Percentiles rank a stretch among this genome's conserved stretches.
These are phyloP conservation scores for Tetropium fuscum DNA, from an alignment of 2,888 invertebrate species.

Conservation along the genomic window DNA sequence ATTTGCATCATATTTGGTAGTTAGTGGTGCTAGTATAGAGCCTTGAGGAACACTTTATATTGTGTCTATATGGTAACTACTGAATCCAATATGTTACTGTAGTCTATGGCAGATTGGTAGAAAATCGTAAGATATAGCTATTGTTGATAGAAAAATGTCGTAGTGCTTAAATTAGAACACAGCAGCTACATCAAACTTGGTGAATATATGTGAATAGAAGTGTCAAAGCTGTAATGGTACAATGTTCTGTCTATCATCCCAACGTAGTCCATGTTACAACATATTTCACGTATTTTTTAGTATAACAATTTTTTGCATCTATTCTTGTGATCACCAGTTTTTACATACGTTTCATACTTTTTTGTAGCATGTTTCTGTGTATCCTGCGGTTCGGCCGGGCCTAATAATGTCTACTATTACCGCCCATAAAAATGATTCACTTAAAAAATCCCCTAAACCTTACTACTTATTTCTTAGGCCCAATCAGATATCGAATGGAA, in stretches of 20 bases:
- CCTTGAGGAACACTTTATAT: not conserved
- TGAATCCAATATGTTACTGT: not conserved
- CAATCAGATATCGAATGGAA: slow-evolving; percentile 99
- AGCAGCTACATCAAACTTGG: slow-evolving; percentile 12
- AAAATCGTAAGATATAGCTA: slow-evolving; percentile 2
- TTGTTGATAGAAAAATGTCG: slow-evolving; percentile 7
- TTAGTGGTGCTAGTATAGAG: too few species aligned
- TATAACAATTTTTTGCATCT: slow-evolving; percentile 7
- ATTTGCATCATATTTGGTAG: too few species aligned
- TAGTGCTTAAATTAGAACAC: slow-evolving; percentile 28
- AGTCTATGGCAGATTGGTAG: slow-evolving; percentile 21
- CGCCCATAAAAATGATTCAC: not conserved
- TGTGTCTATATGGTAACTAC: slow-evolving; percentile 27
- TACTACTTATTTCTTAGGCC: slow-evolving; percentile 72
- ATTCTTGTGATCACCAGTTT: slow-evolving; percentile 7
- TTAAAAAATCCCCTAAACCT: not conserved
- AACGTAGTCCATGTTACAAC: not conserved
- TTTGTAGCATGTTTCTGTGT: slow-evolving; percentile 8
- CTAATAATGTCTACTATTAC: not conserved
- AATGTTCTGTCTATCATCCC: not conserved
- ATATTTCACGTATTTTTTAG: slow-evolving; percentile 12
- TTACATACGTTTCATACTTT: not conserved
- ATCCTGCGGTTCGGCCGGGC: slow-evolving; percentile 2
- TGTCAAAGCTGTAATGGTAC: not conserved
- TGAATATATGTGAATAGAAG: not conserved